Evolutionary conservation across 1,140 invertebrate species (phyloP), one percentile per base, ranked within the genome.

Genomic region (Trypoxylus dichotomus): DNA sequence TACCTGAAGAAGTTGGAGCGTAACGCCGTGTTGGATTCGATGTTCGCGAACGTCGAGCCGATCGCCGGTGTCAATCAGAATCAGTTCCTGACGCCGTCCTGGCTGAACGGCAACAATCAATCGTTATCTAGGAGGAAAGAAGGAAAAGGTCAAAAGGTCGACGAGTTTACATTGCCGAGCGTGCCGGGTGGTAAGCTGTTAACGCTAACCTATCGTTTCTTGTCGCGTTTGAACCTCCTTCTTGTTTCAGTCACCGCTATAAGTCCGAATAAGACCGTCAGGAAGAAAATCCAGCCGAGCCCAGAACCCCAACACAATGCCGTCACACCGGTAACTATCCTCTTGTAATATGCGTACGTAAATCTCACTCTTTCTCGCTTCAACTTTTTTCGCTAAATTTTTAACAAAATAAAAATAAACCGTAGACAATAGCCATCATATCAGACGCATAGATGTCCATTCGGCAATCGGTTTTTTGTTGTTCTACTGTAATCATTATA

Each of bases 101-200:
- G 80, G 80, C 27, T 80, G 8, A 80, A 79, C 32, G 79, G 78
- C 42, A 81, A 79, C 24, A 76, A 60, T 19, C 74, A 47, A 32
- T 42, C 10, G 27, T 29, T 32, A 3, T 19, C 29, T 0, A 82
- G 75, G 37, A 83, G 81, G 37, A 81, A 80, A 68, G 78, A 82
- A 25, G 83, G 81, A 54, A 83, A 79, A 27, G 32, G 32, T 7
- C 80, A 75, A 21, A 82, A 80, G 32, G 82, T 80, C 43, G 85
- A 88, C 76, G 87, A 87, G 77, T 87, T 88, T 78, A 87, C 83
- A 11, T 83, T 89, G 58, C 88, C 88, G 11, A 87, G 87, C 79
- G 82, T 89, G 71, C 88, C 88, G 32, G 88, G 88, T 83, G 87
- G 88, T 88, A 83, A 83, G 76, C 15, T 7, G 5, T 15, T 32